phyloP scores from a whole-genome alignment of 2,888 invertebrate genomes.

The Chesias legatella region DNA sequence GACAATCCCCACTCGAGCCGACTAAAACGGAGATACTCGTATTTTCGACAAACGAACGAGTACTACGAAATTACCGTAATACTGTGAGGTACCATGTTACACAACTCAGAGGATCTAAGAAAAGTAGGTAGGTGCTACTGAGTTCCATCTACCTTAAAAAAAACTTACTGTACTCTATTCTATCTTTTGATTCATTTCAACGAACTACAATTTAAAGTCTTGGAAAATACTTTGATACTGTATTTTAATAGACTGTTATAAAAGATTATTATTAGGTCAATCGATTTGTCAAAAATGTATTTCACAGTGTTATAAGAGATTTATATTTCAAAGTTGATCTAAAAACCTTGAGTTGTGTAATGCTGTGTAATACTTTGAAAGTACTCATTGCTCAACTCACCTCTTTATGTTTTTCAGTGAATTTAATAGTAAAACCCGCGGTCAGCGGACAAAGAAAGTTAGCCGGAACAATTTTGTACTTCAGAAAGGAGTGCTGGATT shows the following conservation, averaged over 20 bases:
- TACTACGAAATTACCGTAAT: conserved; percentile 37
- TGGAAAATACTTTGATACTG: too few species aligned
- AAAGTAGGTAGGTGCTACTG: too few species aligned
- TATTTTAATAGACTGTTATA: too few species aligned
- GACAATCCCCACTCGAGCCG: conserved; percentile 41
- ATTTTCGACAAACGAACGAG: conserved; percentile 37
- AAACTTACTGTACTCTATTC: too few species aligned
- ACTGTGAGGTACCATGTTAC: conserved; percentile 22
- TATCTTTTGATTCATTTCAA: too few species aligned
- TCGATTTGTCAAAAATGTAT: too few species aligned
- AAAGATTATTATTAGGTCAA: too few species aligned
- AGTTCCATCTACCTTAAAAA: too few species aligned
- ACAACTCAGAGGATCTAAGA: not conserved
- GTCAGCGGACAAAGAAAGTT: conserved; percentile 73
- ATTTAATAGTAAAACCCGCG: conserved; percentile 69
- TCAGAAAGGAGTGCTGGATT: conserved; percentile 59
- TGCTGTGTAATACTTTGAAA: conserved; percentile 15
- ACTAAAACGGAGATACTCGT: conserved; percentile 40
- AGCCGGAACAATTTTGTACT: conserved; percentile 71
- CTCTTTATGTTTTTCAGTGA: conserved; percentile 40
- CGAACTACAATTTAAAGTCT: too few species aligned
- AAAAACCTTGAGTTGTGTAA: conserved; percentile 3
- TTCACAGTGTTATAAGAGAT: too few species aligned
- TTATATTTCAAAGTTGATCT: not conserved
- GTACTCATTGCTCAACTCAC: conserved; percentile 24